Evolutionary conservation across 2,113 vertebrate genomes (phyloP).

Genomic region (Callipepla californica): DNA sequence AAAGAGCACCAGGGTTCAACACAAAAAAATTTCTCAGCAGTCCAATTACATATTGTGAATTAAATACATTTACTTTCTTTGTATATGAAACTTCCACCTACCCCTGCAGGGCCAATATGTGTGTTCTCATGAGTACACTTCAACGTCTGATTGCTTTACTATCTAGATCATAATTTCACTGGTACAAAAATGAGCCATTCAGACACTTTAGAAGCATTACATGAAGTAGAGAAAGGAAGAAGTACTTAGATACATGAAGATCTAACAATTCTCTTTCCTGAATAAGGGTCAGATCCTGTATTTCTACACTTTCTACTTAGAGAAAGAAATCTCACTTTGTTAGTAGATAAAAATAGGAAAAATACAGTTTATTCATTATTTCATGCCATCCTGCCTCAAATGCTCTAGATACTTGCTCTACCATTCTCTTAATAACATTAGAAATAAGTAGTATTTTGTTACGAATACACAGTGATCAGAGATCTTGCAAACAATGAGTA

Average conservation of each 20-base stretch:
- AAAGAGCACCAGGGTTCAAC: conserved; percentile 7
- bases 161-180: neutral
- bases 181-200: neutral
- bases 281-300: neutral
- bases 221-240: neutral
- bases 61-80: conserved; percentile 39
- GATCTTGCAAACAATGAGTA: neutral
- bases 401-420: neutral
- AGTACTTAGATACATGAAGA: neutral
- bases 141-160: conserved; percentile 32
- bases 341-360: neutral
- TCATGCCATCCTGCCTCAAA: neutral
- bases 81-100: conserved; percentile 9
- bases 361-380: neutral
- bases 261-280: neutral
- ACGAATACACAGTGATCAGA: neutral
- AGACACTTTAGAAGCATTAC: neutral
- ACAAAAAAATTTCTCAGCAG: conserved; percentile 21
- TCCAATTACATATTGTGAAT: conserved; percentile 31
- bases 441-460: neutral
- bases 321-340: neutral
- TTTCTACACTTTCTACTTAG: neutral
- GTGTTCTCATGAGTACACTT: neutral
- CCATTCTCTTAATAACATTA: neutral
- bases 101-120: neutral